A percentile compares a stretch with the other conserved stretches of the same genome.
These are phyloP conservation scores for Allygus modestus DNA, from an alignment of 2,888 invertebrate species.

Conservation along the genomic window DNA sequence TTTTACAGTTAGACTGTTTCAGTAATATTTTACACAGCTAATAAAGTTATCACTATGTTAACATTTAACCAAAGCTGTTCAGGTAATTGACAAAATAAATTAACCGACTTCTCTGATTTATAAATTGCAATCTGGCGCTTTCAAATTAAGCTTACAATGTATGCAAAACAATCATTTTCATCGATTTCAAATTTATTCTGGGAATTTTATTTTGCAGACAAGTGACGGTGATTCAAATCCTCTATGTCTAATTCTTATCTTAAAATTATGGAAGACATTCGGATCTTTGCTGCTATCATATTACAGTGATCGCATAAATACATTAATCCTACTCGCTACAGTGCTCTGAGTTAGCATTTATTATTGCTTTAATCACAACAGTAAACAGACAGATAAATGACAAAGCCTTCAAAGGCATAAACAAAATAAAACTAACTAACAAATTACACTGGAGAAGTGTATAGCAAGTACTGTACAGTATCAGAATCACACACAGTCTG, in stretches of 20 bases:
- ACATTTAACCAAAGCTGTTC: slow-evolving; percentile 7
- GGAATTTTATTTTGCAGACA: slow-evolving; percentile 3
- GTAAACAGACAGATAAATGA: slow-evolving; percentile 7
- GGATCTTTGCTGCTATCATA: slow-evolving; percentile 57
- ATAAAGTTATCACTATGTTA: background rate
- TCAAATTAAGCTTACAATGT: background rate
- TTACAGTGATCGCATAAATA: slow-evolving; percentile 4
- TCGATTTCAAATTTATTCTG: background rate
- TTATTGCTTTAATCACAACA: slow-evolving; percentile 52
- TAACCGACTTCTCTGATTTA: background rate
- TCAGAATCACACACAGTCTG: slow-evolving; percentile 21
- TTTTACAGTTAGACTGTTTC: slow-evolving; percentile 43
- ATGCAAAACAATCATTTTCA: background rate
- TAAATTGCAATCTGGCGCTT: background rate
- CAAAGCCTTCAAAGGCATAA: background rate
- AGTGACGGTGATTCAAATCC: background rate
- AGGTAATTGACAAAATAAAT: slow-evolving; percentile 36
- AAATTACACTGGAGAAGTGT: slow-evolving; percentile 2
- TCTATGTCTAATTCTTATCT: slow-evolving; percentile 7
- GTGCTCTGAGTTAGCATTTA: slow-evolving; percentile 33
- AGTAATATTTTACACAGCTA: slow-evolving; percentile 43
- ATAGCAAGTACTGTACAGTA: slow-evolving; percentile 10
- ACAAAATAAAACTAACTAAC: slow-evolving; percentile 1
- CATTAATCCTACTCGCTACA: slow-evolving; percentile 36
- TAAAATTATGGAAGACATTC: slow-evolving; percentile 57